Evolutionary conservation across 64 coral and sea anemone genomes (phyloP).

Genomic region (Actinia equina): DNA sequence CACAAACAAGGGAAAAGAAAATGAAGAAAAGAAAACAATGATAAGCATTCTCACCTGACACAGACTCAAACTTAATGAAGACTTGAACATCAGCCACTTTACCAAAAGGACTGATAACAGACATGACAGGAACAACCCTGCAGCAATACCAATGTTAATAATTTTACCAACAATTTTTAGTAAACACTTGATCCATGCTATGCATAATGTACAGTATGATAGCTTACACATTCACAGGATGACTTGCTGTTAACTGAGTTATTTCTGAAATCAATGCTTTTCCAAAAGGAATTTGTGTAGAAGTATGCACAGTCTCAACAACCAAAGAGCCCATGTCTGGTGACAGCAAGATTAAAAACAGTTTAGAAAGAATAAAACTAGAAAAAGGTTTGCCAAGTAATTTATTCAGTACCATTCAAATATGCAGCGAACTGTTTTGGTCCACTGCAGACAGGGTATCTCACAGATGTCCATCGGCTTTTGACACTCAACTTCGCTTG

Average conservation of each 20-base stretch:
- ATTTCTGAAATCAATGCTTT: constrained; percentile 64
- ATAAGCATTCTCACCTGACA: constrained; percentile 36
- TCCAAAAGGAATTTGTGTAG: constrained; percentile 57
- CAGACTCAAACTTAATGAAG: constrained; percentile 68
- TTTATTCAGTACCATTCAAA: constrained; percentile 51
- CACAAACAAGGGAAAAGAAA: background rate
- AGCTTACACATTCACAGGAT: constrained; percentile 88
- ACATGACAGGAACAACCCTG: constrained; percentile 40
- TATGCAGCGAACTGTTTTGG: constrained; percentile 94
- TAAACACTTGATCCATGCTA: too few relatives aligned
- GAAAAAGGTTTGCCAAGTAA: background rate
- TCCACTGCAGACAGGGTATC: constrained; percentile 92
- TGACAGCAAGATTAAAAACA: background rate
- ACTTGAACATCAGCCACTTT: constrained; percentile 61
- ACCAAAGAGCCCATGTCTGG: constrained; percentile 90
- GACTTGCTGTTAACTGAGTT: constrained; percentile 64
- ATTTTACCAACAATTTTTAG: too few relatives aligned
- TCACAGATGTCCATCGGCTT: constrained; percentile 32
- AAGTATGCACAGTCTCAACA: constrained; percentile 73
- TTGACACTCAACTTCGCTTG: background rate
- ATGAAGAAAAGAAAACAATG: background rate
- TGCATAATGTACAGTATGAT: background rate
- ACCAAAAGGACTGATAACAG: constrained; percentile 13
- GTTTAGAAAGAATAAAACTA: background rate
- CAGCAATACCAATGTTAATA: background rate